A percentile compares a stretch with the other conserved stretches of the same genome.
Evolutionary conservation across 2,888 invertebrate genomes (phyloP).

Genomic region (Leptarthrus brevirostris): DNA sequence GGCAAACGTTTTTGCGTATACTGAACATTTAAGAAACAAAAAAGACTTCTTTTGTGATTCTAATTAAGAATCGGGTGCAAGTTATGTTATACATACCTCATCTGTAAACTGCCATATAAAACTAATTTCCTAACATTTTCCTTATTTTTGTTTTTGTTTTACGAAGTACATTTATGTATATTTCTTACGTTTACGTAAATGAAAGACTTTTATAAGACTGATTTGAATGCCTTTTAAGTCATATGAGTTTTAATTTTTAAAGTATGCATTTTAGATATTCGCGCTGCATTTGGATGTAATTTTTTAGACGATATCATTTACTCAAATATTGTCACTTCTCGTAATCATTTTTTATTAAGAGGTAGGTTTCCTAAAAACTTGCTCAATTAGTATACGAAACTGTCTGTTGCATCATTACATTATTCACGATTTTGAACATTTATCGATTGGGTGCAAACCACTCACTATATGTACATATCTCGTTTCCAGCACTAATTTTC

Average conservation of each 20-base stretch:
- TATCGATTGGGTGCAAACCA: no score
- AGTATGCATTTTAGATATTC: not conserved
- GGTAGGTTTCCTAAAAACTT: no score
- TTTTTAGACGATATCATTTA: no score
- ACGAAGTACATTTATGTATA: not conserved
- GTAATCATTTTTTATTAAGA: no score
- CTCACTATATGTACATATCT: no score
- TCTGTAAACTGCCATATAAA: slow-evolving; percentile 44
- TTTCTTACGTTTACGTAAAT: slow-evolving; percentile 19
- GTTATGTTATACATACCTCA: slow-evolving; percentile 29
- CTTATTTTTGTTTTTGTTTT: slow-evolving; percentile 18
- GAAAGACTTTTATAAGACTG: slow-evolving; percentile 49
- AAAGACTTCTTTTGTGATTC: not conserved
- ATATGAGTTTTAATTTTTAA: slow-evolving; percentile 23
- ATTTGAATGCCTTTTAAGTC: slow-evolving; percentile 43
- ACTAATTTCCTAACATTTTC: slow-evolving; percentile 13
- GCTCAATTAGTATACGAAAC: no score
- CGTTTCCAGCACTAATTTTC: no score
- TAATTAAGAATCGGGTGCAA: slow-evolving; percentile 4
- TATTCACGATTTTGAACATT: no score
- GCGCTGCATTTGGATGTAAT: slow-evolving; percentile 20
- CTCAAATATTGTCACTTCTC: no score
- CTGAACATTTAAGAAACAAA: not conserved
- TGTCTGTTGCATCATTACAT: no score
- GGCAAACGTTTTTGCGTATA: not conserved